phyloP scores from a whole-genome alignment of 1,140 invertebrate species.

The Marisa cornuarietis region DNA sequence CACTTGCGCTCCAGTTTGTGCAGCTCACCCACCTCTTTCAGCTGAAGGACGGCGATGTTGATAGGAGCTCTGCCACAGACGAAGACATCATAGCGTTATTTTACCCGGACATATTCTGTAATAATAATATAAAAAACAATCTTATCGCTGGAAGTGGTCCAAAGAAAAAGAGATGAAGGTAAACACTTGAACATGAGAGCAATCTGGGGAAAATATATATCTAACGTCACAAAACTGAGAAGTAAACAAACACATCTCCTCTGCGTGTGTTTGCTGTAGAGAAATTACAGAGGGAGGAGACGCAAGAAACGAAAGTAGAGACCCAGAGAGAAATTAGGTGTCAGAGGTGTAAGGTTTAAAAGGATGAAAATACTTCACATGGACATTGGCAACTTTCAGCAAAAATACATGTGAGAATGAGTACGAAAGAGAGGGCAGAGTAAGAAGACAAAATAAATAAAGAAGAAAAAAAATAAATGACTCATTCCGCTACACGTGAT shows the following conservation, averaged over 20 bases:
- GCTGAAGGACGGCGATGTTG: conserved; percentile 59
- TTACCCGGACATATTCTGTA: conserved; percentile 40
- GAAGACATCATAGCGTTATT: conserved; percentile 20
- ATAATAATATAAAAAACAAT: neutral
- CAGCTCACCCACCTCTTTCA: conserved; percentile 59
- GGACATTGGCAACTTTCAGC: neutral
- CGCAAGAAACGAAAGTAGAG: neutral
- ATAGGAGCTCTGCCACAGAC: conserved; percentile 11
- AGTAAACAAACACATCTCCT: neutral
- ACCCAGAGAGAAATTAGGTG: neutral
- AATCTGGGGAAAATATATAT: neutral
- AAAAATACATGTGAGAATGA: neutral
- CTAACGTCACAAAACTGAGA: neutral
- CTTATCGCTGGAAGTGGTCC: neutral
- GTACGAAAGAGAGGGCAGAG: neutral
- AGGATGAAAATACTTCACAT: neutral
- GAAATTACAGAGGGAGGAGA: neutral
- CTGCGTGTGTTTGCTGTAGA: neutral
- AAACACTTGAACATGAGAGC: neutral
- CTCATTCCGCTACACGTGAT: neutral
- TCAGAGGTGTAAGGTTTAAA: neutral
- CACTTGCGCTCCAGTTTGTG: conserved; percentile 61
- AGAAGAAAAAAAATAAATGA: neutral
- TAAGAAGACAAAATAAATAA: neutral
- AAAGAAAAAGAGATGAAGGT: neutral